Base-by-base conservation (phyloP, 2,113 vertebrate genomes). In the Rhodinocichla rosea region DNA sequence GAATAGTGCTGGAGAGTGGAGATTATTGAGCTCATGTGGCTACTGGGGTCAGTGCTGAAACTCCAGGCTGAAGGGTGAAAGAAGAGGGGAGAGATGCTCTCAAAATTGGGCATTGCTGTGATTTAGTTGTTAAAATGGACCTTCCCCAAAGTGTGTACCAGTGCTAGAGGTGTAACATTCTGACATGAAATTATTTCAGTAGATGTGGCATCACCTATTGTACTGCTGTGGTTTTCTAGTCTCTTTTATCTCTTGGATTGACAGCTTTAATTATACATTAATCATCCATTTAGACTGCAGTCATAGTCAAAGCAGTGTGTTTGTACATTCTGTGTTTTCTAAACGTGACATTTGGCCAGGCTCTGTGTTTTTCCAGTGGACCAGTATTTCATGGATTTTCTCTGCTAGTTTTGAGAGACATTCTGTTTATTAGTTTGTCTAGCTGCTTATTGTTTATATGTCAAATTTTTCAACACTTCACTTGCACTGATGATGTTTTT, bases 381-480 rank as follows among this genome's bases (percentile, higher is more conserved):
- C 26, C 3, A 53, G 27, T 30, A 16, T 49, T 92, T 86, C 0
- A 8, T 64, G 47, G 49, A 37, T 63, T 93, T 85, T 47, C 27
- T 44, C 15, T 57, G 53, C 49, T 76, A 3, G 35, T 60, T 83
- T 86, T 68, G 83, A 76, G 30, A 84, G n/a, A 24, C 9, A 3
- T 33, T 85, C 33, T 64, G 49, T 37, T 92, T 79, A 35, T 92
- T 75, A 88, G 11, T 40, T 83, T 90, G 57, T 76, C 74, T 76
- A 47, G 44, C 10, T 71, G 57, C 40, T 79, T 60, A 33, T 60
- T 92, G 57, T 78, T 86, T 83, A 37, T 15, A 7, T 47, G 79
- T 86, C 91, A 90, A 17, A 23, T 6, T 90, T 92, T 86, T 83
- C 71, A 92, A 42, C n/a, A 64, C 33, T 87, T 70, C 13, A 21